These are phyloP conservation scores for Napeogenes inachia DNA, from an alignment of 2,888 invertebrate genomes.

Conservation along the genomic window DNA sequence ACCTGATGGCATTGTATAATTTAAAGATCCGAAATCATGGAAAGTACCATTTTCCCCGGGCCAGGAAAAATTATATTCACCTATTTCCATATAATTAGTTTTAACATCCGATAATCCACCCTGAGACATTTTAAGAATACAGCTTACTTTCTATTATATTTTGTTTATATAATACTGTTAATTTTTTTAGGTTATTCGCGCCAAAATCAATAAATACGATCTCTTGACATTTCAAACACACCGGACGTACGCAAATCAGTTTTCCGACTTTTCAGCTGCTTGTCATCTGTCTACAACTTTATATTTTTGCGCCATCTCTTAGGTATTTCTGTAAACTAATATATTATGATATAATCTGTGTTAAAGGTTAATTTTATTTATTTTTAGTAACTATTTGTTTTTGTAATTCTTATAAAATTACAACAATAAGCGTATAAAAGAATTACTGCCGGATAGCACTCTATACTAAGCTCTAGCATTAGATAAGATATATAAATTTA, in stretches of 20 bases:
- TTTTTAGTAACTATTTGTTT: too few species aligned
- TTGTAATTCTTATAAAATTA: too few species aligned
- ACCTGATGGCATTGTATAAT: slow-evolving; percentile 68
- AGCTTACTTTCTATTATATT: slow-evolving; percentile 14
- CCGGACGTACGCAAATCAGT: not conserved
- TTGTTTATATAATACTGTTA: slow-evolving; percentile 12
- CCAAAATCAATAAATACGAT: slow-evolving; percentile 51
- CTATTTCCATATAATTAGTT: slow-evolving; percentile 62
- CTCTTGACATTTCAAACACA: not conserved
- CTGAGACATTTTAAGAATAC: slow-evolving; percentile 40
- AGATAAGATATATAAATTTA: too few species aligned
- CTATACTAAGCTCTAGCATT: too few species aligned
- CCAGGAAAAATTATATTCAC: slow-evolving; percentile 71
- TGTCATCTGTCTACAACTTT: too few species aligned
- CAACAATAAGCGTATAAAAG: too few species aligned
- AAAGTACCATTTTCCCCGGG: slow-evolving; percentile 70
- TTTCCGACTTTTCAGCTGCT: not conserved
- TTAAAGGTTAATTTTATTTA: too few species aligned
- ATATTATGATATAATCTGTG: too few species aligned
- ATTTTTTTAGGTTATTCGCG: slow-evolving; percentile 40
- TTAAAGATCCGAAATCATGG: slow-evolving; percentile 63
- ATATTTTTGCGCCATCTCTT: too few species aligned
- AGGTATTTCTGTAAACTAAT: too few species aligned
- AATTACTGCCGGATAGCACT: too few species aligned
- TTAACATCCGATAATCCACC: slow-evolving; percentile 54